Evolutionary conservation across 1,140 invertebrate species (phyloP).

Genomic region (Achroia grisella): DNA sequence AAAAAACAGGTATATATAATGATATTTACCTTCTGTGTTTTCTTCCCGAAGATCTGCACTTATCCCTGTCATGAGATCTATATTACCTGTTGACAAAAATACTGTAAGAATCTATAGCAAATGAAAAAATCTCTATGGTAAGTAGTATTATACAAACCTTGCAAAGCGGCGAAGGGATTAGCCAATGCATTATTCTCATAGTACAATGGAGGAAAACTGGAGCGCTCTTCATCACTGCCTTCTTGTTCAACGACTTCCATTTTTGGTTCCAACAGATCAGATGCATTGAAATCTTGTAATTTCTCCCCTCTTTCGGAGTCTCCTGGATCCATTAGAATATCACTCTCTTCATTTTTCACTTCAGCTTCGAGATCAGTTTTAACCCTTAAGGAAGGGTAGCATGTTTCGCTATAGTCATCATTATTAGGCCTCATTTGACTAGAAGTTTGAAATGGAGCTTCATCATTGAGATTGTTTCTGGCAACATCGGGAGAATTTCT

Average conservation of each 20-base stretch:
- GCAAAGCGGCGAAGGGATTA: constrained; percentile 61
- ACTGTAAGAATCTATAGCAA: background rate
- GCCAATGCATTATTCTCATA: constrained; percentile 61
- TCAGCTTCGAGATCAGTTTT: constrained; percentile 72
- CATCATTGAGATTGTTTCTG: constrained; percentile 71
- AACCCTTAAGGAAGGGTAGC: constrained; percentile 63
- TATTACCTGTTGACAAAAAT: constrained; percentile 42
- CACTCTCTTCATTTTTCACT: constrained; percentile 64
- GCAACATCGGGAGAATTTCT: constrained; percentile 71
- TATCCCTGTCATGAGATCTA: constrained; percentile 64
- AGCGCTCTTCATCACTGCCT: constrained; percentile 62
- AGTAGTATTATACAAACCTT: constrained; percentile 34
- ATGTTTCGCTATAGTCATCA: constrained; percentile 67
- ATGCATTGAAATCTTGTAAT: constrained; percentile 56
- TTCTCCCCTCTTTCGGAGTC: constrained; percentile 53
- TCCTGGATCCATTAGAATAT: constrained; percentile 61
- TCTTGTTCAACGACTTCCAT: constrained; percentile 70
- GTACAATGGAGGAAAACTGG: constrained; percentile 52
- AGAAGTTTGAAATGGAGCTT: constrained; percentile 71
- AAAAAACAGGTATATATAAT: background rate
- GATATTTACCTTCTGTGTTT: constrained; percentile 61
- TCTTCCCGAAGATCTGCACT: constrained; percentile 58
- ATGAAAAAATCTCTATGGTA: background rate
- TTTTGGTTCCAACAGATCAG: constrained; percentile 65
- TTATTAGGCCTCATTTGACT: constrained; percentile 72